Evolutionary conservation across 1,140 invertebrate genomes (phyloP).

Genomic region (Mycetomoellerius zeteki): DNA sequence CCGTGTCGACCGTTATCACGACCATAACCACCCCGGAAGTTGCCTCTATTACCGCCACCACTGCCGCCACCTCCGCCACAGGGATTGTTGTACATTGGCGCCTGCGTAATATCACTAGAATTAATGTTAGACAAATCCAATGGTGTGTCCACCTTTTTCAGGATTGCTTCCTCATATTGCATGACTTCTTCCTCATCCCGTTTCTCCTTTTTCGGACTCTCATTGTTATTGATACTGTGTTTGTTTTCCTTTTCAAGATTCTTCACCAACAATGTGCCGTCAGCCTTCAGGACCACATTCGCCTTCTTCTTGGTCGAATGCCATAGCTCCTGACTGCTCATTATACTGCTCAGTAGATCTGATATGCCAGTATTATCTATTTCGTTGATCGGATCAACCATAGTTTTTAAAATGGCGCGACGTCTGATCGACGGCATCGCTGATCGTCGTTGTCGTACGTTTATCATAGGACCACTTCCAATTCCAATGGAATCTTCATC

Average conservation of each 20-base stretch:
- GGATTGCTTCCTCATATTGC: background rate
- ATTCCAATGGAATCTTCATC: conserved; percentile 68
- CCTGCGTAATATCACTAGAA: conserved; percentile 85
- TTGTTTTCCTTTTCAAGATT: conserved; percentile 81
- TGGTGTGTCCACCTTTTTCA: conserved; percentile 71
- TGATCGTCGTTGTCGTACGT: conserved; percentile 80
- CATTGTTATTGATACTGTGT: conserved; percentile 81
- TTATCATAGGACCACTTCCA: conserved; percentile 74
- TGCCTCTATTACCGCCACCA: conserved; percentile 81
- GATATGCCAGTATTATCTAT: conserved; percentile 70
- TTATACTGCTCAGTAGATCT: conserved; percentile 92
- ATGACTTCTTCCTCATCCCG: conserved; percentile 11
- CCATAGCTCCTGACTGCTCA: conserved; percentile 92
- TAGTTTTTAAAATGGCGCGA: conserved; percentile 85
- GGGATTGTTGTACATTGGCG: conserved; percentile 88
- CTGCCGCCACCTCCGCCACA: conserved; percentile 81
- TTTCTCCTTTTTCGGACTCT: conserved; percentile 79
- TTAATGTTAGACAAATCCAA: conserved; percentile 80
- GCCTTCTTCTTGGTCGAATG: conserved; percentile 90
- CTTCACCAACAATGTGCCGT: conserved; percentile 88
- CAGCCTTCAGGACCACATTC: conserved; percentile 88
- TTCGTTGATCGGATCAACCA: conserved; percentile 78
- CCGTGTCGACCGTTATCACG: conserved; percentile 81
- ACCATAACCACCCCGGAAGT: conserved; percentile 81
- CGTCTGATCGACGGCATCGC: conserved; percentile 80